Evolutionary conservation across 2,113 vertebrate genomes (phyloP).

Genomic region (human): DNA sequence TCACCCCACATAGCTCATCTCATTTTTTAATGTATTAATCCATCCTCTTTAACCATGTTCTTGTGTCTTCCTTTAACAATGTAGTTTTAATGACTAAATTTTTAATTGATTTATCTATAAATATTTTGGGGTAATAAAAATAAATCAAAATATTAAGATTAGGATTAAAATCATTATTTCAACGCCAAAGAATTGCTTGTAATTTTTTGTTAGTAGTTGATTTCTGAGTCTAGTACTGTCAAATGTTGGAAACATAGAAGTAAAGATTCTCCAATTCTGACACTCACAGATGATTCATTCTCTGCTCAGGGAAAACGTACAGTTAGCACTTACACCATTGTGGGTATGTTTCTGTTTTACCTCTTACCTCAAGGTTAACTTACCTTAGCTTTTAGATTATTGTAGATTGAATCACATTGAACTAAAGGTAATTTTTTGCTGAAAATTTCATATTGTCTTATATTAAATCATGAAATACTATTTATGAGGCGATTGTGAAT

Average conservation of each 20-base stretch:
- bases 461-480: slow-evolving; percentile 2
- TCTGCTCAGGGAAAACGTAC: background rate
- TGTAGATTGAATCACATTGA: background rate
- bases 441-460: background rate
- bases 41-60: slow-evolving; percentile 12
- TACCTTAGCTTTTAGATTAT: background rate
- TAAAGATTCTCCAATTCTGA: background rate
- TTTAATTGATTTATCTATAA: background rate
- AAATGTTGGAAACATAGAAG: background rate
- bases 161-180: background rate
- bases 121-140: slow-evolving; percentile 6
- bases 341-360: background rate
- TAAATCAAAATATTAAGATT: slow-evolving; percentile 22
- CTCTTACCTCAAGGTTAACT: background rate
- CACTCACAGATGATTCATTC: background rate
- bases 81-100: slow-evolving; percentile 3
- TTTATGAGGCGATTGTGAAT: background rate
- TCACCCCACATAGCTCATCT: background rate
- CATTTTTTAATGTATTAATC: background rate
- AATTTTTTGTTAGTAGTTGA: background rate
- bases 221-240: background rate
- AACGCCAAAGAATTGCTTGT: background rate
- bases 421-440: background rate
- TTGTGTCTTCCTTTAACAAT: background rate
- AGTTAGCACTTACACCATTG: background rate